Percentiles rank a stretch among this genome's conserved stretches.
These are phyloP conservation scores for Taphrorychus bicolor DNA, from an alignment of 2,888 invertebrate species.

Conservation along the genomic window DNA sequence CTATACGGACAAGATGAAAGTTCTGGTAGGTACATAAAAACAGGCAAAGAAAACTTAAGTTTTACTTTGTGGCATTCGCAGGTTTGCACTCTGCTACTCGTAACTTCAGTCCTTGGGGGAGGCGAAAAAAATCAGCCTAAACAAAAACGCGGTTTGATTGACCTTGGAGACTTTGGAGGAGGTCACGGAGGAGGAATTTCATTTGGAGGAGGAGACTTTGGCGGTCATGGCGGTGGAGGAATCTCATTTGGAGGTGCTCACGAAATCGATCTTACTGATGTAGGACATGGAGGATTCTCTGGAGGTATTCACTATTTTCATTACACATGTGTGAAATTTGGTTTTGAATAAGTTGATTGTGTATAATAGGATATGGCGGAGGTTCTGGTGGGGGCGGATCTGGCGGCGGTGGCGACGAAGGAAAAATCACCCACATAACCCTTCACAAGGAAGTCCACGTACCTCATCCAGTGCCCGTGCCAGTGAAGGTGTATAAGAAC, in stretches of 20 bases:
- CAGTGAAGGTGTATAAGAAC: slow-evolving; percentile 66
- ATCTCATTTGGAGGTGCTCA: slow-evolving; percentile 34
- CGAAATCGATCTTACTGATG: neutral
- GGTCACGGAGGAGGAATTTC: slow-evolving; percentile 29
- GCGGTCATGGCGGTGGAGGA: slow-evolving; percentile 41
- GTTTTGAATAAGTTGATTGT: neutral
- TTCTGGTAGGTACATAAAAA: slow-evolving; percentile 46
- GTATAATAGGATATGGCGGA: slow-evolving; percentile 27
- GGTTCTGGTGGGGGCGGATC: slow-evolving; percentile 40
- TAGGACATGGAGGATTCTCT: slow-evolving; percentile 15
- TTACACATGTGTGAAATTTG: neutral
- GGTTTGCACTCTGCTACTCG: slow-evolving; percentile 48
- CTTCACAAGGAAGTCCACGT: slow-evolving; percentile 69
- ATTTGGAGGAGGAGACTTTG: slow-evolving; percentile 10
- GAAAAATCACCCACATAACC: slow-evolving; percentile 64
- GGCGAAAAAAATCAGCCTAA: slow-evolving; percentile 42
- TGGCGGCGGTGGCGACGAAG: slow-evolving; percentile 51
- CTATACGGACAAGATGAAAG: slow-evolving; percentile 48
- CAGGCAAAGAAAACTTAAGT: neutral
- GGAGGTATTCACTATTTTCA: too few species aligned
- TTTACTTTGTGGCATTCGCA: slow-evolving; percentile 26
- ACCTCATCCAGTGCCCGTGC: slow-evolving; percentile 67
- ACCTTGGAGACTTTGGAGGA: slow-evolving; percentile 43
- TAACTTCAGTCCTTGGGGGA: slow-evolving; percentile 35
- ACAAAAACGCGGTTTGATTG: slow-evolving; percentile 49